Evolutionary conservation across 2,797 vertebrate genomes (phyloP), one percentile per base, ranked within the genome.

Genomic region (Esox lucius): DNA sequence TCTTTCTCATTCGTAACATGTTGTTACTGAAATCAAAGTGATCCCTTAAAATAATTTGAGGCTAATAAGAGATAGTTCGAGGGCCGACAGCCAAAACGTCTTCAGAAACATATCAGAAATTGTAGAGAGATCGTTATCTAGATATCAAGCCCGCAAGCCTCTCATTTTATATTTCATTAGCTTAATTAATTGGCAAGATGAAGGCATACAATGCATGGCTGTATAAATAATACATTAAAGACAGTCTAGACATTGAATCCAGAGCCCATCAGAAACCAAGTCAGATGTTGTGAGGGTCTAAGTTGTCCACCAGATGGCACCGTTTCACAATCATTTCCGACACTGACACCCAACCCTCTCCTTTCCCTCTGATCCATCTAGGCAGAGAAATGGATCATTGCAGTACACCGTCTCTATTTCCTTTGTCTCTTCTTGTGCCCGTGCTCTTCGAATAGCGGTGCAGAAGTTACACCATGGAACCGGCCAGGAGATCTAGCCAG

Each of bases 261-360:
- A 61, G 56, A 61, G 22, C 22, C 9, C 6, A 48, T 70, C 15
- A 16, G 6, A 65, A 28, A 28, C 28, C 62, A 33, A 65, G 13
- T 26, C 22, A 17, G 22, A 46, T n/a, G 1, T 39, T 39, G 28
- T 24, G 12, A 31, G 19, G 28, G 26, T 28, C 33, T 35, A 28
- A 26, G 11, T 28, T 0, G 0, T 68, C 95, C 98, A 97, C 91
- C 67, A 98, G 97, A 93, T 96, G 97, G 96, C 91, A 94, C 88
- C 95, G 94, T 90, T 93, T 90, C 84, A 72, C 90, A 94, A 95
- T 12, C 12, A 78, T 94, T 87, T 83, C 68, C 66, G 24, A 46
- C 48, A 11, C 39, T 5, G 26, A 11, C 24, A 35, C 79, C 71
- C 64, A 61, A 26, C 71, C 64, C 67, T 56, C 35, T 80, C 19